Percentiles rank a stretch among this genome's conserved stretches.
Conservation (phyloP, 2,113 vertebrate genomes). For the Dipodomys ordii region DNA sequence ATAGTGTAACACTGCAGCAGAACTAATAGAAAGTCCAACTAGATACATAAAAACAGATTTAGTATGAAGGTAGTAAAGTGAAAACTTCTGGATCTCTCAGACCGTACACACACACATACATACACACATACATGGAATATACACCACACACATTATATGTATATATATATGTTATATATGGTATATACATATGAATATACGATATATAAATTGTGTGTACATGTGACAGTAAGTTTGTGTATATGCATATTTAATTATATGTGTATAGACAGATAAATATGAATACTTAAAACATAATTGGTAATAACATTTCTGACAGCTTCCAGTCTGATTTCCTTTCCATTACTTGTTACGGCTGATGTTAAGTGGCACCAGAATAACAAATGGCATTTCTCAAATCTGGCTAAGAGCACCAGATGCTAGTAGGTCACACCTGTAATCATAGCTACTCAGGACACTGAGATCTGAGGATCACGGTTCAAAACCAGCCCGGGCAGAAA, state of each 20-base stretch:
- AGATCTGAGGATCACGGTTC: too few species aligned
- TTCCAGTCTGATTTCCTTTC: background rate
- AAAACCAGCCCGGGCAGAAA: too few species aligned
- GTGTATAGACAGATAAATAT: background rate
- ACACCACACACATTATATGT: too few species aligned
- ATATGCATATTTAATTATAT: too few species aligned
- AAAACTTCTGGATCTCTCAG: background rate
- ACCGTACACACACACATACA: background rate
- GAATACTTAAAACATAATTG: background rate
- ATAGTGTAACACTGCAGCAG: accelerated
- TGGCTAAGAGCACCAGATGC: background rate
- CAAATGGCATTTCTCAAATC: background rate
- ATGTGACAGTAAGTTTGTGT: too few species aligned
- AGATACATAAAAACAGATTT: background rate
- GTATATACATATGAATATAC: too few species aligned
- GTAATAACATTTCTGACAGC: background rate
- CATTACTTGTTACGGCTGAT: background rate
- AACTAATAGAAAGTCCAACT: background rate
- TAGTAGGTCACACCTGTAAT: too few species aligned
- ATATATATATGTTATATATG: too few species aligned
- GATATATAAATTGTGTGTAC: too few species aligned
- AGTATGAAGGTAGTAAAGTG: background rate
- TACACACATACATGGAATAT: too few species aligned
- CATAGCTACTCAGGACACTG: too few species aligned
- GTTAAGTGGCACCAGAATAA: background rate